Base-by-base conservation (phyloP, 2,888 invertebrate species). In the Ormyrus thymus region DNA sequence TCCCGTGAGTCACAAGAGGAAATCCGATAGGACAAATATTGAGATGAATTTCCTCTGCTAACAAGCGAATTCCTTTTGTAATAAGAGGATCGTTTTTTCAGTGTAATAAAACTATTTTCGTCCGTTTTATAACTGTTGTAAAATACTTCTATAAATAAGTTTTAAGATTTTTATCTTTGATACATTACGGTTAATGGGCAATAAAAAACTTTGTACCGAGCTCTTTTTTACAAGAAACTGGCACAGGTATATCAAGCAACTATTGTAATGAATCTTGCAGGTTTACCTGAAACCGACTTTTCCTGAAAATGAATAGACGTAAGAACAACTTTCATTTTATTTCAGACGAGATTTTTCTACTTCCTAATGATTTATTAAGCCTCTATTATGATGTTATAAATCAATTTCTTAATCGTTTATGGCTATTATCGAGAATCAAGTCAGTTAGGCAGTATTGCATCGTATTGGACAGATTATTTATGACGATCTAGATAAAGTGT, bases 401-500 rank as follows among this genome's bases (percentile, higher is more conserved):
- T 76, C 68, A 76, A 76, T 76, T 76, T 69, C 68, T 66, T 61
- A 69, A 69, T 69, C 55, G 56, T 76, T 70, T 70, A 62, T 64
- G 50, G 76, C 70, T 70, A 70, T 76, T 62, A 76, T 70, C 76
- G 56, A 13, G 50, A 46, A 70, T 76, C 76, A 69, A 76, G 62
- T 69, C 48, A 29, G 71, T 58, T 56, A 62, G 70, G 6, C 46
- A 68, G 15, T 58, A 65, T 65, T 70, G 58, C 76, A 71, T 76
- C 61, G 61, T 72, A 78, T 78, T 58, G 13, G 50, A 73, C 61
- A 62, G 66, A 78, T 78, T 78, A 78, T 78, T 78, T 78, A 78
- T 62, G 72, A 68, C 68, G 53, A 78, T 78, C 78, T 72, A 72
- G 78, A 78, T 78, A 78, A 66, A 73, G 48, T 73, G 72, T 78